These are phyloP conservation scores for Hesperophylax magnus DNA, from an alignment of 1,140 invertebrate genomes.

Conservation along the genomic window DNA sequence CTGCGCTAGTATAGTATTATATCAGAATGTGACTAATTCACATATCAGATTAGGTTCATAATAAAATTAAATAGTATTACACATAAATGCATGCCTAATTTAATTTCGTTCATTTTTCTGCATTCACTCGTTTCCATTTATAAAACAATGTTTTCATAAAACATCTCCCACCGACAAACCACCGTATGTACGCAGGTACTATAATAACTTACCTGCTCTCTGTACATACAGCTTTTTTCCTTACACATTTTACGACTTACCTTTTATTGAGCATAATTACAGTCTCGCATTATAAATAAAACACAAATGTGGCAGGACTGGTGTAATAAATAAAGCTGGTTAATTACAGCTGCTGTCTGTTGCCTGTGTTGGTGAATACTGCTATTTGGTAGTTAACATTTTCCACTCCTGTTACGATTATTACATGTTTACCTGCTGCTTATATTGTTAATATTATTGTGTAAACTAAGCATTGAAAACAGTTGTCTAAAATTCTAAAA, in stretches of 20 bases:
- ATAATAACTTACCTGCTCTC: background rate
- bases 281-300: slow-evolving; percentile 58
- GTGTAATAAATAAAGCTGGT: slow-evolving; percentile 58
- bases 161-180: no score
- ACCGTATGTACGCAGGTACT: no score
- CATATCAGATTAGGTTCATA: no score
- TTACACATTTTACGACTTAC: slow-evolving; percentile 52
- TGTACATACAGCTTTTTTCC: slow-evolving; percentile 41
- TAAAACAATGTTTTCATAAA: no score
- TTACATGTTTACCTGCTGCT: no score
- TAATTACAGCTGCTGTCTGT: slow-evolving; percentile 55
- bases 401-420: background rate
- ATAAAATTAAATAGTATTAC: no score
- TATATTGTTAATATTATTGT: background rate
- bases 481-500: no score
- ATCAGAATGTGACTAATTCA: no score
- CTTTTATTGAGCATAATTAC: slow-evolving; percentile 59
- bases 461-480: background rate
- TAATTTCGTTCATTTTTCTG: no score
- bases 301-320: slow-evolving; percentile 57
- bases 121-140: no score
- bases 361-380: slow-evolving; percentile 41
- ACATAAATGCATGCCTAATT: no score
- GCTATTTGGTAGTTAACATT: slow-evolving; percentile 12
- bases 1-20: no score